Percentiles rank a stretch among this genome's conserved stretches.
Conservation (phyloP, 2,888 invertebrate genomes). For the Hymenopus coronatus region DNA sequence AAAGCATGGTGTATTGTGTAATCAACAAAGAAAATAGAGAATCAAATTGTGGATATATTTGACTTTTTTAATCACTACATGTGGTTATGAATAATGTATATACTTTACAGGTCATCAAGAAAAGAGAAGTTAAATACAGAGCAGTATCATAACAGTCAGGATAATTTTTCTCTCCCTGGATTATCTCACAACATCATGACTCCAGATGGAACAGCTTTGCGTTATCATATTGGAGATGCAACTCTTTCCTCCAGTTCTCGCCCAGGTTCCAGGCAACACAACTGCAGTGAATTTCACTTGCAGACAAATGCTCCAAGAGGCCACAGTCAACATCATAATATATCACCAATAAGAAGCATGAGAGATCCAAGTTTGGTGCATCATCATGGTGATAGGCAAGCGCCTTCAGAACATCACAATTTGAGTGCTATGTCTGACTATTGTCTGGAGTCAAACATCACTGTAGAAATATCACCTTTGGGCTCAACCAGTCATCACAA, state of each 20-base stretch:
- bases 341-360: not conserved
- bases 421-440: not conserved
- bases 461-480: not conserved
- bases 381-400: not conserved
- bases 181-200: not conserved
- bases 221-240: not conserved
- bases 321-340: not conserved
- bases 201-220: slow-evolving; percentile 1
- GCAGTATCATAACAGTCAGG: slow-evolving; percentile 16
- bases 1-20: too few species aligned
- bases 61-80: too few species aligned
- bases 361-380: not conserved
- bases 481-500: not conserved
- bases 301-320: slow-evolving; percentile 1
- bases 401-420: not conserved
- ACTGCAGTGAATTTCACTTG: not conserved
- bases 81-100: not conserved
- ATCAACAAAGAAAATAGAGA: too few species aligned
- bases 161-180: not conserved
- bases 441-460: not conserved
- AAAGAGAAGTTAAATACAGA: slow-evolving; percentile 34
- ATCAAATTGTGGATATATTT: too few species aligned
- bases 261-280: not conserved
- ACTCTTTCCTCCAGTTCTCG: not conserved
- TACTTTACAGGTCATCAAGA: slow-evolving; percentile 21